Base-by-base conservation (phyloP, 2,888 invertebrate species). In the Arge pagana region DNA sequence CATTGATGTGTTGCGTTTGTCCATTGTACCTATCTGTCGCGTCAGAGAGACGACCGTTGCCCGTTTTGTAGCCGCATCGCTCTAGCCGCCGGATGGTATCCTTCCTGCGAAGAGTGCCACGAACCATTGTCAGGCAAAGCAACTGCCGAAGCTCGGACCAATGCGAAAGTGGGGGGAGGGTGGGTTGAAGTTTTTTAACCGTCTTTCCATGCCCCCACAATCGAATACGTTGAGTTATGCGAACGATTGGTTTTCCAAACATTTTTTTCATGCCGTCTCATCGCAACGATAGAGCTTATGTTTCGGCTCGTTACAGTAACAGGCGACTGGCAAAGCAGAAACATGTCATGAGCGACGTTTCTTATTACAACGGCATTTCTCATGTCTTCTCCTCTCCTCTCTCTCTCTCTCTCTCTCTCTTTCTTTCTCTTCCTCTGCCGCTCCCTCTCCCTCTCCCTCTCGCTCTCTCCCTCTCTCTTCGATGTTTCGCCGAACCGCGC, bases 91-190 rank as follows among this genome's bases (percentile, higher is more conserved):
- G 42, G n/a, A 31, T 30, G 15, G 18, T 30, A 42, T 30, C 42
- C 45, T 45, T 45, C 24, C 23, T 45, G 21, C n/a, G n/a, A 21
- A 33, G 35, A 45, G 45, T 45, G 45, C 45, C 45, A 33, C 16
- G n/a, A n/a, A 35, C 64, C 63, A 71, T 74, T 75, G 74, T 74
- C 68, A 71, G 52, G 68, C 69, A 68, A 72, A 68, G 67, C 66
- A 72, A 71, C 73, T 67, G 72, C 60, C 69, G 59, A 35, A 45
- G 24, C 19, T 33, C 18, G 19, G 21, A 42, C 42, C 23, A 30
- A 42, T n/a, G n/a, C n/a, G n/a, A n/a, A n/a, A n/a, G n/a, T n/a
- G n/a, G n/a, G n/a, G n/a, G n/a, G n/a, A 30, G 23, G 45, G 45
- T 45, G 45, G 45, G 45, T 33, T 45, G 45, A 45, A 28, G 24